These are phyloP conservation scores for Merodon equestris DNA, from an alignment of 2,888 invertebrate genomes.

Conservation along the genomic window DNA sequence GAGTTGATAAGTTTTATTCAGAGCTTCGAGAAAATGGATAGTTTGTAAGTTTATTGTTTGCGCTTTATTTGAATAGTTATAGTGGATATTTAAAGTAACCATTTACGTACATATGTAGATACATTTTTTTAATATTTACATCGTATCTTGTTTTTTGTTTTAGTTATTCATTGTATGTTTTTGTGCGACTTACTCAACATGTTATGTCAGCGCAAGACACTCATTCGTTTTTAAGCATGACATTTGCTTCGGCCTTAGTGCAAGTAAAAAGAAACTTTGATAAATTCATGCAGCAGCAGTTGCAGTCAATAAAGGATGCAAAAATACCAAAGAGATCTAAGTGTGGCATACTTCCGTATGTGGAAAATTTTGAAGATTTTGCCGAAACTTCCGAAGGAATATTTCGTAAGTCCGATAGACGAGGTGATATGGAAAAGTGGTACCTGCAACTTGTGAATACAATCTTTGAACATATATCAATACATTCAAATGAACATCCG, in stretches of 20 bases:
- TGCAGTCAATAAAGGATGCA: conserved; percentile 88
- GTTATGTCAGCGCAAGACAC: conserved; percentile 93
- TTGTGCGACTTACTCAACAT: conserved; percentile 94
- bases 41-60: conserved; percentile 93
- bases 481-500: conserved; percentile 89
- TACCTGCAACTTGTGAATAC: conserved; percentile 88
- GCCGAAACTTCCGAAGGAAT: conserved; percentile 92
- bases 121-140: background rate
- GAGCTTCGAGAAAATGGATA: conserved; percentile 92
- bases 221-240: conserved; percentile 92
- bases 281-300: conserved; percentile 91
- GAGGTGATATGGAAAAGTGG: conserved; percentile 96
- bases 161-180: conserved; percentile 95
- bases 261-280: conserved; percentile 95
- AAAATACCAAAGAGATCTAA: conserved; percentile 85
- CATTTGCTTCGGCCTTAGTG: conserved; percentile 91
- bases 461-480: conserved; percentile 89
- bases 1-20: conserved; percentile 92
- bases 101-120: too few relatives aligned
- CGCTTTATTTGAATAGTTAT: too few relatives aligned
- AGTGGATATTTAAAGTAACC: too few relatives aligned
- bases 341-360: conserved; percentile 93
- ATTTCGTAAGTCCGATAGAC: conserved; percentile 90
- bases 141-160: background rate
- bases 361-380: conserved; percentile 94